A percentile compares a stretch with the other conserved stretches of the same genome.
Conservation (phyloP, 64 coral and sea anemone species). For the Montipora capricornis region DNA sequence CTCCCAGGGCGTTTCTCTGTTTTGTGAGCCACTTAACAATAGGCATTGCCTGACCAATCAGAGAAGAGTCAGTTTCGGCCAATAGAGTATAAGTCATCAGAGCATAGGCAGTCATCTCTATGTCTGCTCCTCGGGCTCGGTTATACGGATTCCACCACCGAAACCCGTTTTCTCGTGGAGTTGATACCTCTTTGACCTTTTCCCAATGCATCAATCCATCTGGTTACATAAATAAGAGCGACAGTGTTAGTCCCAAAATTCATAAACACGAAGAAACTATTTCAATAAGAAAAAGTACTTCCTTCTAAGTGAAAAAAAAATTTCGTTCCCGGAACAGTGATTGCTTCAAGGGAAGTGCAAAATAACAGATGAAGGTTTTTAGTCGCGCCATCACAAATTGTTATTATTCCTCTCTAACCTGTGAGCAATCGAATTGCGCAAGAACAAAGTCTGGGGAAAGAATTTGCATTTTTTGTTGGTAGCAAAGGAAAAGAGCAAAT, state of each 20-base stretch:
- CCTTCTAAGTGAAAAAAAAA: too few relatives aligned
- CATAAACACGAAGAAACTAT: too few relatives aligned
- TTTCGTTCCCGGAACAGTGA: too few relatives aligned
- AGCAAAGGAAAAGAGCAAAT: too few relatives aligned
- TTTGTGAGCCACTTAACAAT: conserved; percentile 86
- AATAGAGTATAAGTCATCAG: conserved; percentile 49
- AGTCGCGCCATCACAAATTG: too few relatives aligned
- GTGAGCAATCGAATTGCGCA: too few relatives aligned
- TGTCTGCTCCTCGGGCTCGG: conserved; percentile 61
- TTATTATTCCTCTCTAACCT: too few relatives aligned
- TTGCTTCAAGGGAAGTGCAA: too few relatives aligned
- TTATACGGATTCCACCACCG: conserved; percentile 21
- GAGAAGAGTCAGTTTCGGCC: not conserved
- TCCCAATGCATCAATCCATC: conserved; percentile 23
- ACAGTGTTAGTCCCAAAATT: not conserved
- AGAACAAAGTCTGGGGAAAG: too few relatives aligned
- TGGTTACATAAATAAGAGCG: not conserved
- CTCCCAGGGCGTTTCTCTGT: conserved; percentile 76
- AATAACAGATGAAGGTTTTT: too few relatives aligned
- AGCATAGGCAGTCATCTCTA: conserved; percentile 89
- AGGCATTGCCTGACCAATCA: conserved; percentile 12
- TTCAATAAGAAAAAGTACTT: too few relatives aligned
- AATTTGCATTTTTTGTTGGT: too few relatives aligned
- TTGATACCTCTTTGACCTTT: not conserved
- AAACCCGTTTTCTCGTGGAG: not conserved